phyloP scores from a whole-genome alignment of 92 coral and sea anemone genomes.

The Desmophyllum pertusum region DNA sequence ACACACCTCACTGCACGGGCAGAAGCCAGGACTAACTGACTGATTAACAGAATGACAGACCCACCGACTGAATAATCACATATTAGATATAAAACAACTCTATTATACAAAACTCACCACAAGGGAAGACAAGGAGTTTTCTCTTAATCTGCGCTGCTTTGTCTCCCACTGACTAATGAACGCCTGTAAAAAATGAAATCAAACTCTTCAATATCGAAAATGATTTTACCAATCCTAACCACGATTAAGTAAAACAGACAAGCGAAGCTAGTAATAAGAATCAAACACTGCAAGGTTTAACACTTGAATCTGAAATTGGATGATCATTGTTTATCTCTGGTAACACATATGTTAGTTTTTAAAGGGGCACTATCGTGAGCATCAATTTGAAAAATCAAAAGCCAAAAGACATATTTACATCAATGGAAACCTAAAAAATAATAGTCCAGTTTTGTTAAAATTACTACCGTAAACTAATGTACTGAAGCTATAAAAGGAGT shows the following conservation, averaged over 20 bases:
- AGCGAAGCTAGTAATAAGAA: not conserved
- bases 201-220: not conserved
- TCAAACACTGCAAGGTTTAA: too few species aligned
- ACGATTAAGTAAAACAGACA: too few species aligned
- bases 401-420: too few species aligned
- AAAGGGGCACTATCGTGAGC: too few species aligned
- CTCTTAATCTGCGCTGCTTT: constrained; percentile 56
- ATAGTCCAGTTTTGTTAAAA: too few species aligned
- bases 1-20: not conserved
- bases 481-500: too few species aligned
- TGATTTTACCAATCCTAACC: not conserved
- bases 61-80: not conserved
- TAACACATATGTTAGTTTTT: too few species aligned
- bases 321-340: not conserved
- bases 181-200: not conserved
- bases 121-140: constrained; percentile 14
- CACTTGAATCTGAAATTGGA: not conserved
- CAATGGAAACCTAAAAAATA: too few species aligned
- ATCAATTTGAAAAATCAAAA: too few species aligned
- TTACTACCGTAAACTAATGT: too few species aligned
- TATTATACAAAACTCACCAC: constrained; percentile 35
- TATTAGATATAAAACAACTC: not conserved
- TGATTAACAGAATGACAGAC: not conserved
- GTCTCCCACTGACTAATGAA: constrained; percentile 79
- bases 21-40: not conserved